Evolutionary conservation across 2,113 vertebrate genomes (phyloP), one percentile per base, ranked within the genome.

Genomic region (Lynx canadensis): DNA sequence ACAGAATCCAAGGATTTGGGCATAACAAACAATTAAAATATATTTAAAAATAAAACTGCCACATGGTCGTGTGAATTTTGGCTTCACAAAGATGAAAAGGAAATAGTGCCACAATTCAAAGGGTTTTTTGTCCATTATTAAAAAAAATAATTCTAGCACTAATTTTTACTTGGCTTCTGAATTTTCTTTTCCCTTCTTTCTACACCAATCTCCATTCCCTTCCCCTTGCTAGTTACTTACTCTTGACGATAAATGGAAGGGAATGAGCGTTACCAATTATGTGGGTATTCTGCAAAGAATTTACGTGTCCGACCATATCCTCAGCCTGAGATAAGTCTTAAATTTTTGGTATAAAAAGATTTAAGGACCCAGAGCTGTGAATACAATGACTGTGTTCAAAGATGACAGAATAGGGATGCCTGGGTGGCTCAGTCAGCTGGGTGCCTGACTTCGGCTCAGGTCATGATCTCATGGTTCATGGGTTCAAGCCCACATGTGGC

Each of bases 21-120:
- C n/a, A 71, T 27, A 60, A 84, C 21, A 41, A 92, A 89, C 10
- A 69, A 89, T 83, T 93, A 50, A 82, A 93, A 90, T 87, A 36
- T 48, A 90, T 52, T 86, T 90, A 7, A 74, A 95, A 80, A 57
- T 96, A 41, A 88, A 93, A 66, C 55, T 52, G 5, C n/a, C 45
- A 83, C 1, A 5, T 0, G 1, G 1, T 95, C 10, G 21, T 27
- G 50, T 68, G 87, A 31, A 66, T 73, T 57, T 68, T 60, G 8
- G 33, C 18, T 89, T 33, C 31, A 33, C 16, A 50, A 5, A 71
- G 60, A 66, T 1, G 55, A 89, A 84, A 80, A 55, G 48, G n/a
- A 89, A 80, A 68, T 52, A 89, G 25, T 48, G 11, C 2, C 9
- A 41, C 78, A 94, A 57, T 41, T 65, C 23, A 96, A 91, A 94